phyloP scores from a whole-genome alignment of 1,140 invertebrate species.

The Drosophila persimilis region DNA sequence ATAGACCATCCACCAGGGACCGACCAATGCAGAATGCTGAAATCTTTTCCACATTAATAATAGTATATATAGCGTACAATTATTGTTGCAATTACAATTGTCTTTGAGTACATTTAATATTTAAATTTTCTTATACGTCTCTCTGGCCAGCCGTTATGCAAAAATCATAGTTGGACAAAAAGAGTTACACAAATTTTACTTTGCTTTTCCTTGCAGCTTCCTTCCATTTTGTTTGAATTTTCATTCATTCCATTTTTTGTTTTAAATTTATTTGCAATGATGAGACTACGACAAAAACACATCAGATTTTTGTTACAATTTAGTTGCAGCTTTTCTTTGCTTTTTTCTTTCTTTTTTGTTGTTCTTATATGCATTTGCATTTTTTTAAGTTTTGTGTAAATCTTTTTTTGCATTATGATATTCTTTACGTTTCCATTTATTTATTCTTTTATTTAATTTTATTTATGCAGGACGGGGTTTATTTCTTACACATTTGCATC shows the following conservation, averaged over 20 bases:
- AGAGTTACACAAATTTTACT: slow-evolving; percentile 65
- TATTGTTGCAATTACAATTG: slow-evolving; percentile 83
- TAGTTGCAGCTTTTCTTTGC: slow-evolving; percentile 31
- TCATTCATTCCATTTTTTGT: slow-evolving; percentile 27
- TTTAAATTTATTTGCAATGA: slow-evolving; percentile 45
- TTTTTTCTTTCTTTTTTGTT: slow-evolving; percentile 19
- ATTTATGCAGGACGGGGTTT: slow-evolving; percentile 83
- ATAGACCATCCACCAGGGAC: neutral
- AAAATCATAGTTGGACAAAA: slow-evolving; percentile 79
- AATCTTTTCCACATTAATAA: slow-evolving; percentile 70
- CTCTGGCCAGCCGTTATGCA: slow-evolving; percentile 56
- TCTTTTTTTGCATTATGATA: slow-evolving; percentile 73
- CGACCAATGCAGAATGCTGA: slow-evolving; percentile 44
- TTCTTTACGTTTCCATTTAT: slow-evolving; percentile 64
- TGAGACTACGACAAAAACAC: slow-evolving; percentile 67
- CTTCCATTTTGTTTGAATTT: slow-evolving; percentile 37
- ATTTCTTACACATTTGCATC: slow-evolving; percentile 82
- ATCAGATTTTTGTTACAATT: slow-evolving; percentile 57
- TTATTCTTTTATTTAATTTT: slow-evolving; percentile 77
- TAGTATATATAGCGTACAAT: slow-evolving; percentile 82
- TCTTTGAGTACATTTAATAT: slow-evolving; percentile 83
- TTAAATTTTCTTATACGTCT: slow-evolving; percentile 68
- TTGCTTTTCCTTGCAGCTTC: slow-evolving; percentile 37
- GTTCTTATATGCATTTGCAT: slow-evolving; percentile 35
- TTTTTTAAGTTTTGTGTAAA: slow-evolving; percentile 63